Base-by-base conservation (phyloP, 1,140 invertebrate species). In the Streblospio benedicti region DNA sequence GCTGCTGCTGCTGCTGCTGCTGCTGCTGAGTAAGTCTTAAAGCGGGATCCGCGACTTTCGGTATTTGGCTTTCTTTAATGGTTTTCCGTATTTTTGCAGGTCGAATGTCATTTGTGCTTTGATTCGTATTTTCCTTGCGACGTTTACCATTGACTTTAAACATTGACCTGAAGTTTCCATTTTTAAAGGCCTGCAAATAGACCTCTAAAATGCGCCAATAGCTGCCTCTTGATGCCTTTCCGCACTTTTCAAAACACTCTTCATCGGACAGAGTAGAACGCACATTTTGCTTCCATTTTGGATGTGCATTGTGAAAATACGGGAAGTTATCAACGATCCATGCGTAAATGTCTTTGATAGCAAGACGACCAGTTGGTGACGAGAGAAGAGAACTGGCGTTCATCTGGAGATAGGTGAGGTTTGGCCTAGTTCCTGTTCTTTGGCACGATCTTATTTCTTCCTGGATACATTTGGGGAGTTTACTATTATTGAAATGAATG, bases 121-220 rank as follows among this genome's bases (percentile, higher is more conserved):
- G n/a, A n/a, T n/a, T n/a, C n/a, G n/a, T n/a, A n/a, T n/a, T n/a
- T n/a, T n/a, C n/a, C n/a, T n/a, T n/a, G n/a, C n/a, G n/a, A n/a
- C n/a, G n/a, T n/a, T n/a, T n/a, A n/a, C n/a, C n/a, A n/a, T n/a
- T n/a, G n/a, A n/a, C n/a, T n/a, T n/a, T n/a, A n/a, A n/a, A n/a
- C n/a, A n/a, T n/a, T n/a, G n/a, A n/a, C n/a, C n/a, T n/a, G n/a
- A 97, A 98, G 70, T 98, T 94, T 0, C 93, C 93, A 63, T 90
- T 89, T 6, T 87, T 82, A 73, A 97, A 97, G 70, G 96, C 75
- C n/a, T 97, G 91, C 1, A 96, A 77, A 74, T 96, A 97, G 0
- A 93, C 93, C 0, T 91, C 91, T 76, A 97, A 93, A 49, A 98
- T 93, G 2, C 91, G 89, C 94, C 94, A 97, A 68, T 93, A 65